phyloP scores from a whole-genome alignment of 1,140 invertebrate genomes.

The Drosophila cardini region DNA sequence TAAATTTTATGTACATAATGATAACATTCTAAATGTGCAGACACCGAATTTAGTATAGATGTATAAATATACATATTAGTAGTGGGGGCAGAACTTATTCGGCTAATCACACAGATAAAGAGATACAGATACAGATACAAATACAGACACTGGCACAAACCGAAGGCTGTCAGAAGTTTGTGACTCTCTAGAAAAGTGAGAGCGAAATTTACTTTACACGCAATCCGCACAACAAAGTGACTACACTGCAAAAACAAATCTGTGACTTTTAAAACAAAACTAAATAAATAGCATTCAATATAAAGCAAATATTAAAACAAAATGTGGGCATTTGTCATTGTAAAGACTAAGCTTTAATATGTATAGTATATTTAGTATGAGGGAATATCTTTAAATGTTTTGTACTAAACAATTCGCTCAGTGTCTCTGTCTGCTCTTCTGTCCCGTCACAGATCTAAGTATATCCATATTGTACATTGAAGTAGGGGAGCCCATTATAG shows the following conservation, averaged over 20 bases:
- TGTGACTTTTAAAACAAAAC: not conserved
- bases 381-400: conserved; percentile 1
- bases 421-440: conserved; percentile 4
- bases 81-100: too few species aligned
- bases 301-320: not conserved
- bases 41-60: not conserved
- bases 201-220: not conserved
- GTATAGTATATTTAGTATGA: not conserved
- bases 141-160: not conserved
- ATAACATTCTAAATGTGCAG: not conserved
- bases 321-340: not conserved
- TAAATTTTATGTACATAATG: not conserved
- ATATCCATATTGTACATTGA: conserved; percentile 4
- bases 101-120: not conserved
- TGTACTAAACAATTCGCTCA: not conserved
- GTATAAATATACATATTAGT: not conserved
- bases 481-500: conserved; percentile 7
- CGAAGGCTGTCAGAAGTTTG: not conserved
- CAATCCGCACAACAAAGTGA: not conserved
- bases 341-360: not conserved
- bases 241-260: not conserved
- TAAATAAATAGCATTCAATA: not conserved
- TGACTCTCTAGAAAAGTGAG: not conserved
- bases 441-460: not conserved
- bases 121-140: not conserved